These are phyloP conservation scores for Darevskia nairensis DNA, from an alignment of 2,797 vertebrate species.

Conservation along the genomic window DNA sequence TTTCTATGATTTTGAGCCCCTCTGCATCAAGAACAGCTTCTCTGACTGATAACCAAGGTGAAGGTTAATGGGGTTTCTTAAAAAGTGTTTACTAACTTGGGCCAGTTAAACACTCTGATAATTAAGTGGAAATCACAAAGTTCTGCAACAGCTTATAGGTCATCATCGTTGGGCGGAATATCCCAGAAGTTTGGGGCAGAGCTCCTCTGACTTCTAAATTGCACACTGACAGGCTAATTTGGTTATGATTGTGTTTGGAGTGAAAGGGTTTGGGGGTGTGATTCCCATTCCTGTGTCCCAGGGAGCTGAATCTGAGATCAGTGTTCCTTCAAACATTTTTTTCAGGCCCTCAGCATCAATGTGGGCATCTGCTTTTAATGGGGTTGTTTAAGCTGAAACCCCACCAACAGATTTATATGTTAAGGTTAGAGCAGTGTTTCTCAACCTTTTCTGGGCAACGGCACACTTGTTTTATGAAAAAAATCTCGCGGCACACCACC, in stretches of 20 bases:
- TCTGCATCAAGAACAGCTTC: constrained; percentile 5
- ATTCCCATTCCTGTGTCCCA: neutral
- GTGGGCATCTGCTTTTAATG: neutral
- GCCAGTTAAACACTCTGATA: constrained; percentile 15
- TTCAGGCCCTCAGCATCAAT: neutral
- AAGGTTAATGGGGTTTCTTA: constrained; percentile 12
- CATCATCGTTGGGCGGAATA: neutral
- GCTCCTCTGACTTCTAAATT: neutral
- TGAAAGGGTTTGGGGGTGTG: neutral
- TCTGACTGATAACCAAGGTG: constrained; percentile 19
- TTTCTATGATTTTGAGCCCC: neutral
- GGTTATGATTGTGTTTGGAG: neutral
- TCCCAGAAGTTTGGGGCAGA: neutral
- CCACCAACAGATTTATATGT: too few relatives aligned
- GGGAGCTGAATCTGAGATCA: neutral
- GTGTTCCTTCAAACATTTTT: neutral
- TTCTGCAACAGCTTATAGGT: constrained; percentile 33
- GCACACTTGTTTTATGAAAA: too few relatives aligned
- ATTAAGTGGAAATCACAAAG: constrained; percentile 29
- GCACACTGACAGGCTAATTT: neutral
- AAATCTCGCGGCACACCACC: too few relatives aligned
- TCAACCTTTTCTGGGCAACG: too few relatives aligned
- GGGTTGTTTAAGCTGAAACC: neutral
- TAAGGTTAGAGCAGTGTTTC: too few relatives aligned
- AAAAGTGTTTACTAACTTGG: constrained; percentile 35